Base-by-base conservation (phyloP, 1,140 invertebrate species). In the Drosophila rufa region DNA sequence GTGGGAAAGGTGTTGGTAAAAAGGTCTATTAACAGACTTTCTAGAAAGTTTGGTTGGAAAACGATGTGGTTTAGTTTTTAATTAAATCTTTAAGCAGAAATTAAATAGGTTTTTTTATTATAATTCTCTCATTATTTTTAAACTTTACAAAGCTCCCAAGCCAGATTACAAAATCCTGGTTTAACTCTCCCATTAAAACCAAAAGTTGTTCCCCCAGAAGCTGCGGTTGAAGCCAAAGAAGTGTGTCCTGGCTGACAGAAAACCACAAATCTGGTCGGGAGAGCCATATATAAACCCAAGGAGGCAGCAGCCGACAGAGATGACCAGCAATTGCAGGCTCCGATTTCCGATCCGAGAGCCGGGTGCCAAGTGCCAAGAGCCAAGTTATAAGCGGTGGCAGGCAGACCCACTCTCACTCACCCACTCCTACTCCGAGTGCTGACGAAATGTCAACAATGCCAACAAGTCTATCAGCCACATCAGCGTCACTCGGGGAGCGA, bases 361-460 rank as follows among this genome's bases (percentile, higher is more conserved):
- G 33, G n/a, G 62, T 45, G 64, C 60, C 38, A 77, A 68, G 47
- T 57, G 46, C 66, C 79, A 61, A 71, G 62, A 70, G 45, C 38
- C 12, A 65, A 58, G 25, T 19, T n/a, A 15, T 43, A 64, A 71
- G 33, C 33, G 11, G 65, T 56, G 14, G 36, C 74, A 30, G 67
- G 59, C 64, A 84, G 66, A 71, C 78, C 64, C 64, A 70, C 67
- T 70, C 59, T 38, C 36, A 82, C 65, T 58, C 79, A 79, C 69
- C 70, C 59, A 67, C 70, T 55, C 48, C 53, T n/a, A 40, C 19
- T 56, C 14, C 48, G 58, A 78, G 61, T 80, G 64, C 83, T 89
- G 85, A 89, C 77, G 80, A 87, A 87, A 87, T 87, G 83, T 87
- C 83, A 87, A 87, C 83, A 89, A 89, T 71, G 77, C 77, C 83